Percentiles rank a stretch among this genome's conserved stretches.
phyloP scores from a whole-genome alignment of 2,113 vertebrate species.

The Typhlomys cinereus region DNA sequence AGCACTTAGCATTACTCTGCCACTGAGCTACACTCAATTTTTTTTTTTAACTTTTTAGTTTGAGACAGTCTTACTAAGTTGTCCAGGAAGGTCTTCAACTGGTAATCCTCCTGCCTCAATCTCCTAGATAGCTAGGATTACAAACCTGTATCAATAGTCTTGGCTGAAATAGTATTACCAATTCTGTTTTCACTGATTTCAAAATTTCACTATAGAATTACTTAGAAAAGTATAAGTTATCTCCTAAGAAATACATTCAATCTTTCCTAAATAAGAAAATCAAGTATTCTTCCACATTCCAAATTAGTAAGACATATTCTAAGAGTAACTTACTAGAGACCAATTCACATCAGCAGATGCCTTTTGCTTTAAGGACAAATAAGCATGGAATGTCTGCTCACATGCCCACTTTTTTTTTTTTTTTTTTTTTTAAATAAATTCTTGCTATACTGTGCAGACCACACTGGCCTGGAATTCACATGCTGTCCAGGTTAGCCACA shows the following conservation, averaged over 20 bases:
- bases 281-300: not conserved
- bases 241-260: constrained; percentile 11
- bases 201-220: constrained; percentile 39
- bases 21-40: not conserved
- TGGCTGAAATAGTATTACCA: not conserved
- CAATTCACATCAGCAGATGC: not conserved
- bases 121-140: not conserved
- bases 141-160: not conserved
- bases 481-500: not conserved
- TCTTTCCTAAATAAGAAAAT: constrained; percentile 43
- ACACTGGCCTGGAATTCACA: not conserved
- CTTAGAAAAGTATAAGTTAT: not conserved
- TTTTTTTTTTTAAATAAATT: not conserved
- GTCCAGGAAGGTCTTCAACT: not conserved
- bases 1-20: not conserved
- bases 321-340: not conserved
- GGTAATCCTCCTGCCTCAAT: not conserved
- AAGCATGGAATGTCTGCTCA: not conserved
- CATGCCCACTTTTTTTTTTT: not conserved
- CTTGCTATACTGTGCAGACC: not conserved
- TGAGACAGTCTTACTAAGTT: not conserved
- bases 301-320: constrained; percentile 10
- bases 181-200: constrained; percentile 32
- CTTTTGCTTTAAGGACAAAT: not conserved
- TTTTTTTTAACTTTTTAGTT: not conserved